These are phyloP conservation scores for Brassicogethes aeneus DNA, from an alignment of 2,888 invertebrate species.

Conservation along the genomic window DNA sequence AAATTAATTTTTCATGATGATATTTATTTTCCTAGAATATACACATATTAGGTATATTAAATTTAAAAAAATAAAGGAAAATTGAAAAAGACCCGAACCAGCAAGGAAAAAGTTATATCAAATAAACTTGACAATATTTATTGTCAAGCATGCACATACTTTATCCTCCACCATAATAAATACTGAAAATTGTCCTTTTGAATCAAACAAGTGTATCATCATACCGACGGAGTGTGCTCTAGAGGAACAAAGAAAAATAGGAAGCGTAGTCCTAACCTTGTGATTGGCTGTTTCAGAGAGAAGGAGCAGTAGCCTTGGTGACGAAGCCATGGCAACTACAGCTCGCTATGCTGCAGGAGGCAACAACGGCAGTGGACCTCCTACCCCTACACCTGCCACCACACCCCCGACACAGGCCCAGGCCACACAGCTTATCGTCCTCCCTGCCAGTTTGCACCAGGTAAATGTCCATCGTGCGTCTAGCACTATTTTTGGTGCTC, in stretches of 20 bases:
- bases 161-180: no score
- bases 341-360: conserved; percentile 49
- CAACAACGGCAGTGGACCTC: conserved; percentile 45
- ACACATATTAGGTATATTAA: no score
- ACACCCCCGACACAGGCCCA: conserved; percentile 39
- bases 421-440: conserved; percentile 41
- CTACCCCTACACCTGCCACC: conserved; percentile 38
- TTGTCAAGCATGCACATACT: no score
- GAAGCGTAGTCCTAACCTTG: background rate
- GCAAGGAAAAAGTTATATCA: no score
- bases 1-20: no score
- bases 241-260: background rate
- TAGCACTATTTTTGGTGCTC: no score
- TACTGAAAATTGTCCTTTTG: background rate
- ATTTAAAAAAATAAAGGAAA: no score
- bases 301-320: conserved; percentile 39
- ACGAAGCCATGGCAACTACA: conserved; percentile 45
- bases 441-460: conserved; percentile 43
- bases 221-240: background rate
- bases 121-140: no score
- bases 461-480: no score
- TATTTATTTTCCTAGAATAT: no score
- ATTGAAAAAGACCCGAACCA: no score
- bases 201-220: background rate
- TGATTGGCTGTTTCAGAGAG: conserved; percentile 30